phyloP scores from a whole-genome alignment of 2,113 vertebrate species.

The Poeciliopsis occidentalis region DNA sequence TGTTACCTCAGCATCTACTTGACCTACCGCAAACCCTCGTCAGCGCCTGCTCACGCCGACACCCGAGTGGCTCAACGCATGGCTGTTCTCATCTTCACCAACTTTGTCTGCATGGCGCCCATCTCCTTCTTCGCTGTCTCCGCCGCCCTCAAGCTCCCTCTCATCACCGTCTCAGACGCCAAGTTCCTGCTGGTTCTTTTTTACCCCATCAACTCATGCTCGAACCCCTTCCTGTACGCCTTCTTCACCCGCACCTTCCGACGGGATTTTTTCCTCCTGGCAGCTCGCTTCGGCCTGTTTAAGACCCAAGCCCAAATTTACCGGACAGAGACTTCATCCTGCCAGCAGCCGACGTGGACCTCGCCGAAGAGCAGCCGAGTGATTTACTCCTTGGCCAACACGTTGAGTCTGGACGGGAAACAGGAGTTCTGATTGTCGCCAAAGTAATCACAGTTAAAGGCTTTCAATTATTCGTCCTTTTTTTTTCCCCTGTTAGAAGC shows the following conservation, averaged over 20 bases:
- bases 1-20: slow-evolving; percentile 95
- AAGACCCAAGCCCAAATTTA: slow-evolving; percentile 90
- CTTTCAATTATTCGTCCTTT: not conserved
- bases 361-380: slow-evolving; percentile 79
- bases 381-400: slow-evolving; percentile 81
- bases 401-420: slow-evolving; percentile 44
- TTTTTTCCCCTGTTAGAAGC: not conserved
- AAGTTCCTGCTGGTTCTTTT: slow-evolving; percentile 96
- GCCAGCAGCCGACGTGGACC: slow-evolving; percentile 83
- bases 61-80: slow-evolving; percentile 92
- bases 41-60: slow-evolving; percentile 86
- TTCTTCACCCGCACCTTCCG: slow-evolving; percentile 96
- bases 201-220: slow-evolving; percentile 97
- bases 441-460: not conserved
- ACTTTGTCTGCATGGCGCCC: slow-evolving; percentile 97
- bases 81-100: slow-evolving; percentile 95
- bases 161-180: slow-evolving; percentile 93
- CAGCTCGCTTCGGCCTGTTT: slow-evolving; percentile 91
- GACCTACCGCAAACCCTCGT: slow-evolving; percentile 88
- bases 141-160: slow-evolving; percentile 90
- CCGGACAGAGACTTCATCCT: slow-evolving; percentile 88
- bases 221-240: slow-evolving; percentile 96
- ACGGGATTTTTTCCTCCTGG: slow-evolving; percentile 90
- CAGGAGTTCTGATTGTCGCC: slow-evolving; percentile 39
- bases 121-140: slow-evolving; percentile 98